These are phyloP conservation scores for Conus canariensis DNA, from an alignment of 2,888 invertebrate species.

Conservation along the genomic window DNA sequence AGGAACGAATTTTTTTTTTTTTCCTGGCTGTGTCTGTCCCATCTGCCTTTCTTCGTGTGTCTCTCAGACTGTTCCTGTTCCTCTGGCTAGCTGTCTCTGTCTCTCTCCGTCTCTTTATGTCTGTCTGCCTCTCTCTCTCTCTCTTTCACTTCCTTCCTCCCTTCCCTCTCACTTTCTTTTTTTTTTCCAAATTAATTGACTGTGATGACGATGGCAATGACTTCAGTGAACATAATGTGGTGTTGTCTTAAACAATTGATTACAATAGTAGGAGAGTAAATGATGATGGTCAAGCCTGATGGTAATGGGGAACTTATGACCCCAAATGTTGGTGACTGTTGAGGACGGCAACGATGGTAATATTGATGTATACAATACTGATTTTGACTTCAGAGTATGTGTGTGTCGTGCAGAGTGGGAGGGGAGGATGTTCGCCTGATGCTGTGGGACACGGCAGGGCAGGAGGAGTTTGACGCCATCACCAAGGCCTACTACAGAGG, in stretches of 20 bases:
- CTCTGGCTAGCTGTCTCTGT: not conserved
- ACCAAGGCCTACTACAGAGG: slow-evolving; percentile 53
- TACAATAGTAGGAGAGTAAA: too few species aligned
- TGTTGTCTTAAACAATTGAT: too few species aligned
- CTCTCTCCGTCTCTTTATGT: not conserved
- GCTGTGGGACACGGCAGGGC: slow-evolving; percentile 99
- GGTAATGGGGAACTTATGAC: too few species aligned
- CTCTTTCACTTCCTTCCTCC: slow-evolving; percentile 7
- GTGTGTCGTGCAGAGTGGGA: slow-evolving; percentile 85
- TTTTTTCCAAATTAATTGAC: not conserved
- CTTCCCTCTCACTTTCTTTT: slow-evolving; percentile 9
- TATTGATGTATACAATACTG: not conserved
- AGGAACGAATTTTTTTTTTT: not conserved
- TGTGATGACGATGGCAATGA: slow-evolving; percentile 23
- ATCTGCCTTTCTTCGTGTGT: slow-evolving; percentile 14
- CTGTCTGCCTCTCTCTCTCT: slow-evolving; percentile 2
- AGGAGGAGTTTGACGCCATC: slow-evolving; percentile 96
- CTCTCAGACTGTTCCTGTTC: not conserved
- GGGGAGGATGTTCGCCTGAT: slow-evolving; percentile 96
- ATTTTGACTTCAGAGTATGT: too few species aligned
- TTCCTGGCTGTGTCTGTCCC: slow-evolving; percentile 14
- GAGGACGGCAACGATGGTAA: not conserved
- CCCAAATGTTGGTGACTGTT: not conserved
- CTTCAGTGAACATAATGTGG: too few species aligned
- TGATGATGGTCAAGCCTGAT: too few species aligned